Conservation (phyloP, 92 coral and sea anemone genomes). For the Meandrina meandrites region DNA sequence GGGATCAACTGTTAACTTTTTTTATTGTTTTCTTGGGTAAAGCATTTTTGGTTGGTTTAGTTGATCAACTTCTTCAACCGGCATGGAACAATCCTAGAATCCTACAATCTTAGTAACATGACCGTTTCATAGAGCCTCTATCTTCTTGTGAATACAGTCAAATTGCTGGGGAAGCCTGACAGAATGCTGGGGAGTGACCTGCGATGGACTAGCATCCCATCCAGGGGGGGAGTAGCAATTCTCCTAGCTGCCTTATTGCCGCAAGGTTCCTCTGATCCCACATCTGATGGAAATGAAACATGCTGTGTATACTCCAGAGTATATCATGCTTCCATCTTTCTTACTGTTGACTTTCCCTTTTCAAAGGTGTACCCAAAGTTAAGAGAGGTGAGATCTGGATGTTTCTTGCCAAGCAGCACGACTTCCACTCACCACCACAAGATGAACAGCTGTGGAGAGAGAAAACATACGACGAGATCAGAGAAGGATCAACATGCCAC, state of each 20-base stretch:
- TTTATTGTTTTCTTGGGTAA: too few species aligned
- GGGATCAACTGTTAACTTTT: too few species aligned
- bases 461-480: constrained; percentile 64
- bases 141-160: too few species aligned
- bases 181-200: too few species aligned
- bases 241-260: not conserved
- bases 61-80: too few species aligned
- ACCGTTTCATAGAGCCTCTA: too few species aligned
- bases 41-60: too few species aligned
- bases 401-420: constrained; percentile 85
- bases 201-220: too few species aligned
- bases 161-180: too few species aligned
- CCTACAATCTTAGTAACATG: too few species aligned
- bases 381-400: constrained; percentile 95
- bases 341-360: not conserved
- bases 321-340: not conserved
- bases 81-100: too few species aligned
- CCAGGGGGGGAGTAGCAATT: too few species aligned
- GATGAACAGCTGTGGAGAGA: constrained; percentile 48
- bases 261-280: not conserved
- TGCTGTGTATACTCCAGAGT: not conserved
- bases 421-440: constrained; percentile 49
- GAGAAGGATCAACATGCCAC: constrained; percentile 76
- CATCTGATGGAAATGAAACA: not conserved
- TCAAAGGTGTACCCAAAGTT: constrained; percentile 86